A percentile compares a stretch with the other conserved stretches of the same genome.
phyloP scores from a whole-genome alignment of 2,113 vertebrate species.

The Saccopteryx leptura region DNA sequence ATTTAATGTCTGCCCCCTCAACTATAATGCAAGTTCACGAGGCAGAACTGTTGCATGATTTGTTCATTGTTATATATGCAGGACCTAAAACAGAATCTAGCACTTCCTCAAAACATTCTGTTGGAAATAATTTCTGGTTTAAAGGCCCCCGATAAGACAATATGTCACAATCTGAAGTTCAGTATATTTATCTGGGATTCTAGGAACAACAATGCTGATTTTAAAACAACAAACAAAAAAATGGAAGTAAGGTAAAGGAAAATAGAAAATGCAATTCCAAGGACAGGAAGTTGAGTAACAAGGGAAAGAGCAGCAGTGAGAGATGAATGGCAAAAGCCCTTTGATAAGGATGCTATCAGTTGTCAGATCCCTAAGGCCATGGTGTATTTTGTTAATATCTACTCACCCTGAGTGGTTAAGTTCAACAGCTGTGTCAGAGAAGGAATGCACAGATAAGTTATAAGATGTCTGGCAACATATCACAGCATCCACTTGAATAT shows the following conservation, averaged over 20 bases:
- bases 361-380: background rate
- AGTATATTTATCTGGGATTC: conserved; percentile 11
- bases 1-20: background rate
- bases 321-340: background rate
- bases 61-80: background rate
- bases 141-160: background rate
- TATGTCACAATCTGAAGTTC: background rate
- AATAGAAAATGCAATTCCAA: conserved; percentile 36
- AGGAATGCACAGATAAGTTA: background rate
- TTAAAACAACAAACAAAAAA: background rate
- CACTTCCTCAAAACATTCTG: background rate
- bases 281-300: background rate
- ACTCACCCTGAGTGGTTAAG: background rate
- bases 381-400: background rate
- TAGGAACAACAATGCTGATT: background rate
- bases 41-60: background rate
- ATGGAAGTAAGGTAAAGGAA: background rate
- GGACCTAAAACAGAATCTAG: background rate
- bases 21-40: background rate
- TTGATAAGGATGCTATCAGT: background rate
- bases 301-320: background rate
- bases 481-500: background rate
- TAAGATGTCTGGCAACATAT: background rate
- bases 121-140: background rate
- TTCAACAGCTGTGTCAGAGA: background rate